A percentile compares a stretch with the other conserved stretches of the same genome.
phyloP scores from a whole-genome alignment of 2,113 vertebrate genomes.

The Triplophysa rosa region DNA sequence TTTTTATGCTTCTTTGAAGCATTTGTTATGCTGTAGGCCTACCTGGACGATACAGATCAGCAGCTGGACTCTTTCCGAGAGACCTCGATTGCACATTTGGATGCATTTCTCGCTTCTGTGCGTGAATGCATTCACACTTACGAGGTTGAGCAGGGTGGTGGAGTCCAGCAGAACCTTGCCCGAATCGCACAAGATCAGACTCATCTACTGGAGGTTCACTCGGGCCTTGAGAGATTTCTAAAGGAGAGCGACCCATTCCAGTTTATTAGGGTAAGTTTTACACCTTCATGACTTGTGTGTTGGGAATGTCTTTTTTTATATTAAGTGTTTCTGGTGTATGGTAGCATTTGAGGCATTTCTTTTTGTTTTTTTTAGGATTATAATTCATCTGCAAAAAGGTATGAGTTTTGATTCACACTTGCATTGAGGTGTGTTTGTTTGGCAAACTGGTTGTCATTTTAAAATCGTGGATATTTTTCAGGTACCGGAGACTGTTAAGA shows the following conservation, averaged over 20 bases:
- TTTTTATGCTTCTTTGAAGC: neutral
- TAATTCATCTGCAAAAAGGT: constrained; percentile 46
- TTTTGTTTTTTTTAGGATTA: constrained; percentile 55
- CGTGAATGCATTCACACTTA: constrained; percentile 47
- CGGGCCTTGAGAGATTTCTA: constrained; percentile 60
- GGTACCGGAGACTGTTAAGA: constrained; percentile 62
- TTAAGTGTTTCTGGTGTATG: neutral
- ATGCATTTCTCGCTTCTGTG: constrained; percentile 57
- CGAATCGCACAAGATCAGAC: constrained; percentile 66
- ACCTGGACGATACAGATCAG: constrained; percentile 63
- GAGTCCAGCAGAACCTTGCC: constrained; percentile 65
- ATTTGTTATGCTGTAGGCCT: constrained; percentile 53
- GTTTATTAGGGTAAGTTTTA: constrained; percentile 67
- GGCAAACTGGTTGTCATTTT: neutral
- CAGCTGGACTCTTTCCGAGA: constrained; percentile 55
- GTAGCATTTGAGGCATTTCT: neutral
- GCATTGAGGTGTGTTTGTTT: neutral
- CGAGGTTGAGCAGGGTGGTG: constrained; percentile 48
- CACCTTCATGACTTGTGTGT: no score
- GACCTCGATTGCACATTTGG: constrained; percentile 58
- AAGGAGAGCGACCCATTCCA: constrained; percentile 69
- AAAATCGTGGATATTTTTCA: constrained; percentile 30
- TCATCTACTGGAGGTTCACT: constrained; percentile 63
- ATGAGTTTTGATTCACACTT: neutral
- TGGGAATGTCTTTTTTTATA: no score